Conservation (phyloP, 2,113 vertebrate species). For the Hypocryptadius cinnamomeus region DNA sequence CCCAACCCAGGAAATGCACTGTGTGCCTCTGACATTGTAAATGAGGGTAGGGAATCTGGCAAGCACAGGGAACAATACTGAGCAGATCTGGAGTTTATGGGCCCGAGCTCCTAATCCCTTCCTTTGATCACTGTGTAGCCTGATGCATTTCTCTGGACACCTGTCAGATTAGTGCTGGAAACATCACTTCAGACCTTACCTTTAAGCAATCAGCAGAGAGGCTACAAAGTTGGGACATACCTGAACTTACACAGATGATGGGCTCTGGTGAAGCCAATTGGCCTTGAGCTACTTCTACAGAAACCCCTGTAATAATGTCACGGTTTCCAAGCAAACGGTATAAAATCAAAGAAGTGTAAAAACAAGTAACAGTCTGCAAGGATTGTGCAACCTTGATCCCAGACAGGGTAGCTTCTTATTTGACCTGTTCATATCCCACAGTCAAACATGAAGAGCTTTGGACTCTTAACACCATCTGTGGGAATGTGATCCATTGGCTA, state of each 20-base stretch:
- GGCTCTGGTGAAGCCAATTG: not conserved
- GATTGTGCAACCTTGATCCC: constrained; percentile 4
- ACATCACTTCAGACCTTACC: not conserved
- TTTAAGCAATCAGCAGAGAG: not conserved
- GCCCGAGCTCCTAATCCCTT: not conserved
- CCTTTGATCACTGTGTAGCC: not conserved
- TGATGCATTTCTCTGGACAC: not conserved
- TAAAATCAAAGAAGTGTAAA: not conserved
- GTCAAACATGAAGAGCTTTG: constrained; percentile 38
- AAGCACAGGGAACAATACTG: not conserved
- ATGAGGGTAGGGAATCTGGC: not conserved
- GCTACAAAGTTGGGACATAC: not conserved
- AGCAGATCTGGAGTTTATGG: not conserved
- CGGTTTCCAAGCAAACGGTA: not conserved
- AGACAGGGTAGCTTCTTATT: constrained; percentile 2
- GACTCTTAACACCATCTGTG: constrained; percentile 30
- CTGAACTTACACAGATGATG: not conserved
- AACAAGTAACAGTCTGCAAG: not conserved
- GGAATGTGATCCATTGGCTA: constrained; percentile 36
- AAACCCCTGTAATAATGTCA: not conserved
- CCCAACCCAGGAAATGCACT: not conserved
- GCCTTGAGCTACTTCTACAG: not conserved
- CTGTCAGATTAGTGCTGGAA: not conserved
- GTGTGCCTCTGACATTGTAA: not conserved
- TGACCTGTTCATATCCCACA: constrained; percentile 15